phyloP scores from a whole-genome alignment of 2,888 invertebrate genomes.

The Diaphora mendica region DNA sequence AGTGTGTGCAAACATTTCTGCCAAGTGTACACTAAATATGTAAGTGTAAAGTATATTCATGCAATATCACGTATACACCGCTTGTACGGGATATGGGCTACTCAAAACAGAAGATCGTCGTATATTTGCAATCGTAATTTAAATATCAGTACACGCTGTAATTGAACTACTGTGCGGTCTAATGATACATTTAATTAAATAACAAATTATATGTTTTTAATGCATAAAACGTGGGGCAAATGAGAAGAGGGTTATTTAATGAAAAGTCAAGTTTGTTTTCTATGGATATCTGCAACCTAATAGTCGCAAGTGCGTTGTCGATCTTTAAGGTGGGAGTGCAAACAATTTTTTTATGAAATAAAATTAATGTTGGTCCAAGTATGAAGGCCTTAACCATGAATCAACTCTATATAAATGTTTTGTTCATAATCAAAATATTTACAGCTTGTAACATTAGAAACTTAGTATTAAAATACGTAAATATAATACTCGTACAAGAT shows the following conservation, averaged over 20 bases:
- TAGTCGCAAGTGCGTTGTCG: background rate
- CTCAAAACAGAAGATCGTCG: background rate
- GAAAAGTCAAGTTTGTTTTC: background rate
- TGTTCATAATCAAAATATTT: no score
- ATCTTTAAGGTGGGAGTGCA: no score
- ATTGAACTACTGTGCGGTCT: background rate
- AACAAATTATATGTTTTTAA: background rate
- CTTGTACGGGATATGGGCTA: background rate
- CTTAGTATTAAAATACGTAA: background rate
- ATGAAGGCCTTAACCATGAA: no score
- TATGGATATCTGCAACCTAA: background rate
- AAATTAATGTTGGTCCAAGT: no score
- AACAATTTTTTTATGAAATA: no score
- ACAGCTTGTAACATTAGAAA: no score
- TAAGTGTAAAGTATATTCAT: background rate
- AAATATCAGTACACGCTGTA: background rate
- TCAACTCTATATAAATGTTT: no score
- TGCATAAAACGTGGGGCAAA: no score
- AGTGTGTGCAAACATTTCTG: slow-evolving; percentile 4
- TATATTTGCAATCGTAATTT: background rate
- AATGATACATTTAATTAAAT: background rate
- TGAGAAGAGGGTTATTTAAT: no score
- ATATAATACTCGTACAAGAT: no score
- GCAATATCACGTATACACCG: background rate
- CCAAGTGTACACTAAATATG: slow-evolving; percentile 5